Evolutionary conservation across 2,888 invertebrate species (phyloP), one percentile per base, ranked within the genome.

Genomic region (Amaurobius ferox): DNA sequence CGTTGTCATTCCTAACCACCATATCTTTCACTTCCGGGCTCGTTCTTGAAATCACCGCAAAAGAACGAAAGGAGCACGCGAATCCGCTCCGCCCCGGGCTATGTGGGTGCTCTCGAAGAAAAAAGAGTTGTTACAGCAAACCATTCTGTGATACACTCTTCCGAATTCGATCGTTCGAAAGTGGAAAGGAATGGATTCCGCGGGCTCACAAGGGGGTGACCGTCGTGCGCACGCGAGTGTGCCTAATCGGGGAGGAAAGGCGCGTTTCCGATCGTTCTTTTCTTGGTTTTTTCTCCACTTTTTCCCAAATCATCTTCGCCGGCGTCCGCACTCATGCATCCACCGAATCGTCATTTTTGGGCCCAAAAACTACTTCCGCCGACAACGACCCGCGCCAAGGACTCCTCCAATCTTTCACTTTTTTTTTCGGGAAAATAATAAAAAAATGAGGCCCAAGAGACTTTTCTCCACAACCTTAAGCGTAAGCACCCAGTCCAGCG

Each of bases 231-330:
- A 83, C 39, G 83, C 71, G 76, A 76, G 83, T 72, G 83, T 77
- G 76, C 77, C 77, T 85, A 85, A 85, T 85, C 83, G 76, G 83
- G 28, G 66, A 85, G 77, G 83, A 78, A 85, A 77, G 66, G 72
- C 55, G 72, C 77, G 44, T 72, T 85, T 85, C 77, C 83, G 77
- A 77, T 68, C 66, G 67, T 39, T 39, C 9, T 35, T 28, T 62
- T 26, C 16, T 16, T 16, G 6, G 44, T 5, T 44, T 23, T 26
- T 68, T 72, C 32, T 44, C 26, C 68, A 35, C 40, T 71, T 79
- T 80, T 80, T 40, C 80, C 73, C 64, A 85, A 77, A 85, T 78
- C 83, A 71, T 85, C 83, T 55, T 55, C 68, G 39, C 19, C 68
- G 40, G 68, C 72, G 48, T 55, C 55, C 55, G 35, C 83, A 76